Evolutionary conservation across 1,140 invertebrate species (phyloP).

Genomic region (Sitophilus oryzae): DNA sequence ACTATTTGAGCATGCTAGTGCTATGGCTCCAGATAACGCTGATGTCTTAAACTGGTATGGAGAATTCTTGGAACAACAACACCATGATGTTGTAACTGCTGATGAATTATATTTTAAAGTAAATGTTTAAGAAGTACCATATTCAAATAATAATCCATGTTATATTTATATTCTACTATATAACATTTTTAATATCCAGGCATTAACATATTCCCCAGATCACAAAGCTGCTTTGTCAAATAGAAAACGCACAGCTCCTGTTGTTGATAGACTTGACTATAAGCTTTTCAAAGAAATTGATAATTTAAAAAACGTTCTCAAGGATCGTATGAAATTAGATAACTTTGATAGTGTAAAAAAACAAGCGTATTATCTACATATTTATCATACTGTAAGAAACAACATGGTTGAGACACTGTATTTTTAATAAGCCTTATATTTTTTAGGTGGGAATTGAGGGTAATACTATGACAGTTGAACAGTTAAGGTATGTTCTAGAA

Average conservation of each 20-base stretch:
- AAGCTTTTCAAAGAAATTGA: constrained; percentile 75
- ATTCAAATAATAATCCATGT: no score
- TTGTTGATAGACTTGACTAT: constrained; percentile 88
- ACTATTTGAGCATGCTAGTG: constrained; percentile 84
- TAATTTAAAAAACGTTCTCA: constrained; percentile 74
- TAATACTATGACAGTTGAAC: constrained; percentile 91
- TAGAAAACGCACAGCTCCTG: constrained; percentile 71
- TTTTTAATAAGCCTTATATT: background rate
- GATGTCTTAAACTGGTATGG: constrained; percentile 90
- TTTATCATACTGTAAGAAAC: constrained; percentile 93
- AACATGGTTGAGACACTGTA: constrained; percentile 42
- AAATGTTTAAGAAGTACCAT: no score
- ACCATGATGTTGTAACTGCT: constrained; percentile 81
- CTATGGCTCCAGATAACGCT: constrained; percentile 83
- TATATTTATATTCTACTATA: background rate
- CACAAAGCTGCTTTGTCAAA: constrained; percentile 77
- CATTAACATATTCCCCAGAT: constrained; percentile 74
- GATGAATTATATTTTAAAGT: constrained; percentile 76
- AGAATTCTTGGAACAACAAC: constrained; percentile 83
- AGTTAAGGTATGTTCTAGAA: constrained; percentile 89
- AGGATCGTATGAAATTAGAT: constrained; percentile 70
- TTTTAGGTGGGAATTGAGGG: constrained; percentile 82
- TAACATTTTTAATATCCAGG: constrained; percentile 42
- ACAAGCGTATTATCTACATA: constrained; percentile 92
- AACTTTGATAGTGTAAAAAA: constrained; percentile 83